Evolutionary conservation across 1,140 invertebrate genomes (phyloP), one percentile per base, ranked within the genome.

Genomic region (Wiebesia pumilae): DNA sequence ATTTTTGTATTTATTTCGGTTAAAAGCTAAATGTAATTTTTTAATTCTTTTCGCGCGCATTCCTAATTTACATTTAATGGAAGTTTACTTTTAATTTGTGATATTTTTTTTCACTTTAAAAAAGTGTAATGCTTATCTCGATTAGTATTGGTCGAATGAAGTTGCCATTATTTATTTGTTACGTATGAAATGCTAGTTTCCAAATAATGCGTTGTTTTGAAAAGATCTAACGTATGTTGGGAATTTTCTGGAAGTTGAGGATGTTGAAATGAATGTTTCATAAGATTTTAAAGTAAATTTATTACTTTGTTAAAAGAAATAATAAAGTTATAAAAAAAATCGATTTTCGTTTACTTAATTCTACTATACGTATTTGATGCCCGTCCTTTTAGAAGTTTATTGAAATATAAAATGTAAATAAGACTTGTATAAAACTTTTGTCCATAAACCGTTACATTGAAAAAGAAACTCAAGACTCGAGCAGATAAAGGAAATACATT

Each of bases 261-360:
- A 62, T 62, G 4, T 27, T 62, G 69, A 38, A 1, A 71, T 71
- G 0, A 24, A 38, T 71, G 14, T 71, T 24, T 33, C 3, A 35
- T 69, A 54, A 54, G 14, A 54, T 65, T 69, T 16, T 69, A 69
- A 71, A 71, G 69, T 24, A 35, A 71, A 21, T 71, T 71, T 71
- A 71, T 71, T 33, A 38, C 38, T 3, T 69, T 30, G 65, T 69
- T 69, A 35, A 69, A 14, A 69, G 12, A 69, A 27, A 27, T 62
- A 62, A 62, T 62, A 62, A 62, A 62, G 24, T 62, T 62, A 27
- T 62, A 62, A 62, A 62, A 62, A 62, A 62, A 27, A 27, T 27
- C 43, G 43, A 62, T 27, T 7, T 1, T 62, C 24, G 21, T 62
- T 62, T n/a, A n/a, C n/a, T n/a, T n/a, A n/a, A n/a, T n/a, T n/a